Evolutionary conservation across 1,140 invertebrate genomes (phyloP).

Genomic region (Micrasema minimum): DNA sequence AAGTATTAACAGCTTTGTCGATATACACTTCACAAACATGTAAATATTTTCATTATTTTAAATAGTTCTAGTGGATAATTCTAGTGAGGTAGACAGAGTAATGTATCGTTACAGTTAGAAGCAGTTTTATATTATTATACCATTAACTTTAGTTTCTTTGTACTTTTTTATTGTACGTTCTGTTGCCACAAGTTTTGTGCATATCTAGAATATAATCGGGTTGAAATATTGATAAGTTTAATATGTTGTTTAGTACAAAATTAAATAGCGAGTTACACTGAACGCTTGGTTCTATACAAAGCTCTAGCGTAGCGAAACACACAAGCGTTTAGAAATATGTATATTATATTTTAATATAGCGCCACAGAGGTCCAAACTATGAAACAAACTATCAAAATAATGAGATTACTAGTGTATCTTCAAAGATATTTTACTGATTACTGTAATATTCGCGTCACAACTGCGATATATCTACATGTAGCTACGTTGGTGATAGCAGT

Average conservation of each 20-base stretch:
- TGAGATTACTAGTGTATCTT: no score
- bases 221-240: slow-evolving; percentile 1
- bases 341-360: neutral
- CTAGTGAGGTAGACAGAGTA: slow-evolving; percentile 17
- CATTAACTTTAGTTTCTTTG: slow-evolving; percentile 33
- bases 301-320: neutral
- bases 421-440: no score
- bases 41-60: neutral
- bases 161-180: slow-evolving; percentile 44
- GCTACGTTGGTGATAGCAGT: no score
- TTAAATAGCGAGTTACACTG: slow-evolving; percentile 8
- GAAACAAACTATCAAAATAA: no score
- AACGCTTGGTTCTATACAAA: slow-evolving; percentile 21
- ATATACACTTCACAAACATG: no score
- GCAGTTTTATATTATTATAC: slow-evolving; percentile 7
- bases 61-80: slow-evolving; percentile 16
- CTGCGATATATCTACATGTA: no score
- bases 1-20: no score
- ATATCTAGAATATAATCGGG: slow-evolving; percentile 7
- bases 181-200: slow-evolving; percentile 38
- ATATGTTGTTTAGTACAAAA: neutral
- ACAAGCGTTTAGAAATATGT: slow-evolving; percentile 21
- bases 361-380: no score
- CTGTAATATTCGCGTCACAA: no score
- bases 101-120: neutral